Conservation (phyloP, 2,888 invertebrate species). For the Coleophora flavipennella region DNA sequence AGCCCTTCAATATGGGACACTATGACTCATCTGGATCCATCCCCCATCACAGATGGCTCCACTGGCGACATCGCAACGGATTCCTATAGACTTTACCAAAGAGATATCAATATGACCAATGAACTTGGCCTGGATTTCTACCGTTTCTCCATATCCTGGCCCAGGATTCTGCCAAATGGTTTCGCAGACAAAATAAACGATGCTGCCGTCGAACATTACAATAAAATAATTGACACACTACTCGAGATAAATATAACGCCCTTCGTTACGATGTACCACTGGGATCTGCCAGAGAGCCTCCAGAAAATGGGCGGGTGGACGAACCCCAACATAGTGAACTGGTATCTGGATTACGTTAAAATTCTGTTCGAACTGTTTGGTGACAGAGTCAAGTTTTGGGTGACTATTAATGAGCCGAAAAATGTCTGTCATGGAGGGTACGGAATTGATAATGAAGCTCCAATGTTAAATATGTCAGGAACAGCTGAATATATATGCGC, state of each 20-base stretch:
- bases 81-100: constrained; percentile 74
- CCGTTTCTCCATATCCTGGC: constrained; percentile 76
- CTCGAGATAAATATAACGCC: constrained; percentile 69
- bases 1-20: constrained; percentile 73
- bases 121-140: constrained; percentile 66
- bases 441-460: constrained; percentile 33
- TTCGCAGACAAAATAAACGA: constrained; percentile 62
- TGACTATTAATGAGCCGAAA: constrained; percentile 73
- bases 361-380: constrained; percentile 62
- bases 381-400: constrained; percentile 65
- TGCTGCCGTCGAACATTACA: constrained; percentile 76
- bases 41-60: constrained; percentile 32
- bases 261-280: constrained; percentile 74
- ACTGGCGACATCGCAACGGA: constrained; percentile 76
- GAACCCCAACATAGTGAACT: constrained; percentile 64
- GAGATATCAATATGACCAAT: constrained; percentile 56
- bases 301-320: constrained; percentile 74
- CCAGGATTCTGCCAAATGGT: constrained; percentile 76
- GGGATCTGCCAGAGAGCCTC: constrained; percentile 71
- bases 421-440: constrained; percentile 49
- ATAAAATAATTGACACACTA: constrained; percentile 73
- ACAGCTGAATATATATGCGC: constrained; percentile 67
- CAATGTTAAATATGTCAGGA: constrained; percentile 45
- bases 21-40: constrained; percentile 29
- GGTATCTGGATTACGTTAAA: constrained; percentile 71